Evolutionary conservation across 2,113 vertebrate genomes (phyloP), one percentile per base, ranked within the genome.

Genomic region (Malaclemys terrapin): DNA sequence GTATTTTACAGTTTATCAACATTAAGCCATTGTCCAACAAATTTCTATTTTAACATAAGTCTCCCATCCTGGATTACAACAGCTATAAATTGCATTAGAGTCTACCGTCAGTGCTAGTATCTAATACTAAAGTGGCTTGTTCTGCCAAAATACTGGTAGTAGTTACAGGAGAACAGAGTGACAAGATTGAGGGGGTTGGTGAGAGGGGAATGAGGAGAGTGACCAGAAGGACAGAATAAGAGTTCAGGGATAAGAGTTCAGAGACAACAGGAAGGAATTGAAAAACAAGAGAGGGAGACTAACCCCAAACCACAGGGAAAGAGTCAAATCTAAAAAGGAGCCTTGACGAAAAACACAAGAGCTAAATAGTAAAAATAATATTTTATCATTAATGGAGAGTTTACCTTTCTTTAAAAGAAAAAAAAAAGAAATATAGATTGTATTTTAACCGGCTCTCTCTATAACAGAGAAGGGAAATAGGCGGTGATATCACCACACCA

Each of bases 11-110:
- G 69, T 87, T 93, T 85, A 95, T 80, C 76, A 90, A 85, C 25
- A 84, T 76, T 93, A 76, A 82, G 65, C 65, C 35, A 38, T 6
- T 72, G n/a, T 72, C 19, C 91, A 69, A 94, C 93, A 97, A 96
- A 76, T 79, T 54, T 4, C 76, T 25, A 65, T 95, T 95, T 96
- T 90, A 87, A 94, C 94, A 90, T 27, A 45, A 59, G 91, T 85
- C 53, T 90, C 89, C 57, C 93, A 81, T 89, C 95, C 91, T 9
- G 92, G 62, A 86, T 38, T 83, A 57, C 91, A 97, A 38, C 14
- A 90, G 31, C 22, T 91, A 31, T 53, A 91, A 94, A 96, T 83
- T 90, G 47, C 52, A 96, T 96, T 93, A 93, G 42, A 65, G 31
- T 47, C 75, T 69, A 54, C 16, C 87, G 59, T 85, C 88, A 93